Evolutionary conservation across 2,797 vertebrate species (phyloP), one percentile per base, ranked within the genome.

Genomic region (Otolemur crassicaudatus): DNA sequence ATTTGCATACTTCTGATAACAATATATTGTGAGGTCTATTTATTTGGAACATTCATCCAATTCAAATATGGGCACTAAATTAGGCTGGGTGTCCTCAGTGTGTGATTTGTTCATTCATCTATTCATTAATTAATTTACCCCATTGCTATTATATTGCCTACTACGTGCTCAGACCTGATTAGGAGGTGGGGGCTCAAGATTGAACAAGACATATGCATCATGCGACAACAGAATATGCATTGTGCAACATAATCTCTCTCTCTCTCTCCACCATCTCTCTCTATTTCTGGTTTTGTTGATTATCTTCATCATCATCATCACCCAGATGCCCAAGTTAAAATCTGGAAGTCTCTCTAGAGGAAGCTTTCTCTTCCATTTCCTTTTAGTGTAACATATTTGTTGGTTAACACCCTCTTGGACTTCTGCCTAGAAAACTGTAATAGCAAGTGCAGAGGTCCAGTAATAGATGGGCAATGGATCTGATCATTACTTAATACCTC

Each of bases 1-100:
- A 75, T 91, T 85, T 95, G 46, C 3, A 25, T 87, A 61, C 91
- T 96, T 88, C n/a, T 81, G 40, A 82, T 94, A 82, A 85, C 29
- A 96, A 75, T 91, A 87, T 90, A 94, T 40, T 87, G 25, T 73
- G 40, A 84, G 25, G 3, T 65, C 53, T 75, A 43, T 89, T 87
- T 75, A 73, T 79, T 95, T 83, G n/a, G 23, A 73, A 77, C 53
- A 79, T 61, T 31, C 12, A 82, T 90, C 40, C 37, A 70, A 22
- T 72, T 97, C 53, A 96, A 46, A 87, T 84, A 83, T 37, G 27
- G 14, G 25, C 19, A 17, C 19, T 79, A 58, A 82, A 77, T 80
- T 49, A 79, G 25, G 8, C 23, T 69, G 3, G 60, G 4, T 76
- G 16, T 60, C 19, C 22, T 84, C 40, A 9, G 16, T 37, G 8